These are phyloP conservation scores for Philhelius pedissequus DNA, from an alignment of 2,888 invertebrate genomes.

Conservation along the genomic window DNA sequence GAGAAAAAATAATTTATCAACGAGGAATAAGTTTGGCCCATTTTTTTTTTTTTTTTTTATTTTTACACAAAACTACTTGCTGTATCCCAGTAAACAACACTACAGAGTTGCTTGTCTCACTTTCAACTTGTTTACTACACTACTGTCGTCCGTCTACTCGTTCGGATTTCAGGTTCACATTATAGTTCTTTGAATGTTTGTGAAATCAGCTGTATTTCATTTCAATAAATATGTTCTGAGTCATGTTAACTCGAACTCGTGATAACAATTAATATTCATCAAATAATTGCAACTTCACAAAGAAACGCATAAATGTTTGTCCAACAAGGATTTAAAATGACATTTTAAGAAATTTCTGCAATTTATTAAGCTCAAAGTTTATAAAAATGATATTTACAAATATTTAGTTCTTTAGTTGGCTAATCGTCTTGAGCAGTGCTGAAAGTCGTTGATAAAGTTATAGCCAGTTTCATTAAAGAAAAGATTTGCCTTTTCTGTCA, in stretches of 20 bases:
- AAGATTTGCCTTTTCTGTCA: no score
- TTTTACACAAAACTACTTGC: not conserved
- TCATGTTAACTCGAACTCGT: not conserved
- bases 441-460: no score
- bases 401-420: no score
- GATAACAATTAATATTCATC: not conserved
- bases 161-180: no score
- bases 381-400: no score
- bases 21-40: constrained; percentile 72
- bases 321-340: not conserved
- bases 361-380: no score
- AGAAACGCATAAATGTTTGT: not conserved
- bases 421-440: no score
- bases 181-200: no score
- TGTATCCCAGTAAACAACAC: not conserved
- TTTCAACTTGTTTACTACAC: not conserved
- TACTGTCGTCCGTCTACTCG: no score
- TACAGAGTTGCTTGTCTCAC: no score
- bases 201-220: no score
- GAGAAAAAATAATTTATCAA: constrained; percentile 70
- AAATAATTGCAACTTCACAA: not conserved
- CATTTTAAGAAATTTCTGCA: not conserved
- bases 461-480: no score
- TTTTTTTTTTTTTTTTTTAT: constrained; percentile 7
- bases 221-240: not conserved